phyloP scores from a whole-genome alignment of 2,113 vertebrate species.

The Ctenomys sociabilis region DNA sequence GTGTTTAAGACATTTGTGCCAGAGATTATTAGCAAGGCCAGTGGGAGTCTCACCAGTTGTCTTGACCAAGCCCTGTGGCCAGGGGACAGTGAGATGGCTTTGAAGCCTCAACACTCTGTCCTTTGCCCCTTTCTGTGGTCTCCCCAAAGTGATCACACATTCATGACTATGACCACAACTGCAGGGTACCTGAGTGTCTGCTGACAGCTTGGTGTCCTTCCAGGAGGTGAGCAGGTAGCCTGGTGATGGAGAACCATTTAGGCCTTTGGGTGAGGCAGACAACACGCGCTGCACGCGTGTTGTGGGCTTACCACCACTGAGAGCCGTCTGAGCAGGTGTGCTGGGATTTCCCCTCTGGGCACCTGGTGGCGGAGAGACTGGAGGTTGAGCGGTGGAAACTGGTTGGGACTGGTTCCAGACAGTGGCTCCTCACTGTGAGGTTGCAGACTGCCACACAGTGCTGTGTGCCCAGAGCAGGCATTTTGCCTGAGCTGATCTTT shows the following conservation, averaged over 20 bases:
- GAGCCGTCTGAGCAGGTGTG: not conserved
- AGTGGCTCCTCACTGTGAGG: not conserved
- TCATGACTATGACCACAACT: not conserved
- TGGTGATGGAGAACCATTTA: not conserved
- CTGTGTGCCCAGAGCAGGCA: not conserved
- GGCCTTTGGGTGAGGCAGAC: not conserved
- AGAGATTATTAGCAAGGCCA: not conserved
- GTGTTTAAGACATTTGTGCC: not conserved
- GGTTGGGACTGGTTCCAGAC: too few species aligned
- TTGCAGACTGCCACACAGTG: not conserved
- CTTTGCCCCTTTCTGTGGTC: not conserved
- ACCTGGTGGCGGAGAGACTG: too few species aligned
- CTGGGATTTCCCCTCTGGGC: not conserved
- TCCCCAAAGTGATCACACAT: not conserved
- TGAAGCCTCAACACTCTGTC: not conserved
- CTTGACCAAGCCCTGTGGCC: not conserved
- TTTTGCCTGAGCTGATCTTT: not conserved
- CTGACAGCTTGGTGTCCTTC: not conserved
- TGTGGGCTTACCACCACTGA: not conserved
- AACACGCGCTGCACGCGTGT: not conserved
- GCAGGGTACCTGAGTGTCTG: accelerated
- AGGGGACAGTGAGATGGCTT: not conserved
- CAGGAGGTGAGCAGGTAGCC: not conserved
- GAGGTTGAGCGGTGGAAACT: too few species aligned
- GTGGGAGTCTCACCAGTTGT: not conserved